Base-by-base conservation (phyloP, 2,888 invertebrate genomes). In the Yponomeuta malinellus region DNA sequence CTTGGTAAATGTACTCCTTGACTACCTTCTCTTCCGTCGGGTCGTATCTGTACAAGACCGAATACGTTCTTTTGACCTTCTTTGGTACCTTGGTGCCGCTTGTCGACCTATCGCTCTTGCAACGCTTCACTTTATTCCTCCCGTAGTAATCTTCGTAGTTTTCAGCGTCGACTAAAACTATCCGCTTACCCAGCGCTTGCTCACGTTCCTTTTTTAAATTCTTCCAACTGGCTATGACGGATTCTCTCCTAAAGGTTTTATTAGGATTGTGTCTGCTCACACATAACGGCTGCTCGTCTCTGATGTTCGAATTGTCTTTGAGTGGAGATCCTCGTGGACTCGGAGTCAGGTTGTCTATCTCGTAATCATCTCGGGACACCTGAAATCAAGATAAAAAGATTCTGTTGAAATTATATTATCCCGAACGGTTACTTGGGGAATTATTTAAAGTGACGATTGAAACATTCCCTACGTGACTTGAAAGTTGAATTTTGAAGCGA, bases 251-350 rank as follows among this genome's bases (percentile, higher is more conserved):
- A 80, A 91, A 92, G 48, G 91, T 92, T 78, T 87, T 91, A 79
- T 92, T 92, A 0, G 92, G 92, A 73, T 92, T 92, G 79, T 91
- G 91, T n/a, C 92, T 86, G 78, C 91, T 92, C 78, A 92, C 90
- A 79, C 83, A 84, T 79, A 85, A 91, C 1, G 85, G 79, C 68
- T 83, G 83, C 70, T 90, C 89, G 52, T 91, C 89, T 69, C 88
- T 90, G 73, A 90, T 84, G 79, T 91, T 92, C 63, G 92, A 88
- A 10, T 90, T 90, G 73, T 92, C 92, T 77, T 92, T 92, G 73
- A 91, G 74, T 1, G 91, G 92, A 71, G 91, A 91, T 31, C 88
- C 89, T 78, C 91, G 80, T 2, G 90, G 87, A 74, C 91, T 91
- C 70, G 83, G 85, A 74, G 80, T 89, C 52, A 2, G 43, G 86